Base-by-base conservation (phyloP, 2,113 vertebrate genomes). In the Heliornis fulica region DNA sequence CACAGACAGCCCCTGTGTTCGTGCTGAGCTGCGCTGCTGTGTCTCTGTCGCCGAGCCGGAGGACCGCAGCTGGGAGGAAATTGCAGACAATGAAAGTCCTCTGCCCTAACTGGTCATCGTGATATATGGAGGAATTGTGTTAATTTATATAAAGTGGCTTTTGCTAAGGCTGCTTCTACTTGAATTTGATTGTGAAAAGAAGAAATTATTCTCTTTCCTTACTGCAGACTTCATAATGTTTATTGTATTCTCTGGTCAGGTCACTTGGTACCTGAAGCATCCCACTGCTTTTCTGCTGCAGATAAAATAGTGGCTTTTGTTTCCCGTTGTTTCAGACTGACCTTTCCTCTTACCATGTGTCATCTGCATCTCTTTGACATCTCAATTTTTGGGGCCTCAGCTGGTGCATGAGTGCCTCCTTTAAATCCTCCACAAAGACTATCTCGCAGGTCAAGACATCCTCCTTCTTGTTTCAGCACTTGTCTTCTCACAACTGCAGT, bases 141-240 rank as follows among this genome's bases (percentile, higher is more conserved):
- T 95, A 91, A 96, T 96, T 95, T 90, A 63, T 90, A 96, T 74
- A 83, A 91, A 93, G 63, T 66, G 75, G n/a, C 54, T 94, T 90
- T 90, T 87, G 59, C 87, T 74, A 66, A 86, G 78, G 85, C 93
- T 96, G 89, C 50, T 95, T 76, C 70, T 77, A 34, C 63, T 88
- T 54, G 75, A 88, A 94, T 96, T 88, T 79, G 78, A 77, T 93
- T 96, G 91, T 94, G 76, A 93, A 93, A 93, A 96, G 71, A 57
- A 94, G 56, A 77, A 93, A 88, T 83, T 77, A 77, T 96, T 93
- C 68, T 91, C 22, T 41, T 20, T 93, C 38, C 14, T 54, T 83
- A 40, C 57, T 56, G 81, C 78, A 84, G 79, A 65, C 59, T 74
- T 86, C 12, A 60, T 79, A 61, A 91, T 51, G 87, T 59, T 54